Evolutionary conservation across 2,797 vertebrate species (phyloP), one percentile per base, ranked within the genome.

Genomic region (Muscicapa comitata): DNA sequence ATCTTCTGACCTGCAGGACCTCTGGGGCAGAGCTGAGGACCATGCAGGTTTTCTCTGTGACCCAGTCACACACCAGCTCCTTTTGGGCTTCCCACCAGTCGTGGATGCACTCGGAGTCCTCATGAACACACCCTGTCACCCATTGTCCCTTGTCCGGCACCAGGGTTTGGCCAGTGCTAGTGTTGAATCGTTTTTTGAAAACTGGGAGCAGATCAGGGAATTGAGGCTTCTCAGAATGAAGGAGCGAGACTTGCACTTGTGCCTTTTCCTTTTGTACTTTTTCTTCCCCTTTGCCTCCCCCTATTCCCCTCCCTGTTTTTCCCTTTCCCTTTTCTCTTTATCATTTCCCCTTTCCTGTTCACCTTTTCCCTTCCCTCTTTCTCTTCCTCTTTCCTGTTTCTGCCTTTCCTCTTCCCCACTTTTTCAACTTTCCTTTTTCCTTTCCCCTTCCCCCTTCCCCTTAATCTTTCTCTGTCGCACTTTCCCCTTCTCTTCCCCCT

Each of bases 91-190:
- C 40, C 26, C 16, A 13, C 7, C 0, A 0, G 13, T 21, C 0
- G 0, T 16, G 65, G 70, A 10, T 62, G 62, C 38, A 28, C 17
- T 29, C 1, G 0, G 1, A 0, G 24, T 11, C 5, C 2, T 40
- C 5, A 2, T 9, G 28, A 33, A 8, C 37, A 38, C 40, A 13
- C 17, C 26, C 43, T 25, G 58, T 38, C 67, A 38, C 31, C 20
- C 42, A 13, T 1, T 4, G 1, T n/a, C 47, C 63, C 0, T 0
- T 12, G 17, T 31, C 42, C 0, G 0, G 54, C 37, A 29, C 20
- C 2, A 3, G 47, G 31, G 15, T 17, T 51, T 18, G 2, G 14
- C 24, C 76, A 24, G 21, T 26, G 35, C 54, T 0, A 1, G n/a
- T 17, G 37, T 15, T 31, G 43, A 54, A 21, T 68, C 3, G 2